Percentiles rank a stretch among this genome's conserved stretches.
These are phyloP conservation scores for Perdita meconis DNA, from an alignment of 2,888 invertebrate genomes.

Conservation along the genomic window DNA sequence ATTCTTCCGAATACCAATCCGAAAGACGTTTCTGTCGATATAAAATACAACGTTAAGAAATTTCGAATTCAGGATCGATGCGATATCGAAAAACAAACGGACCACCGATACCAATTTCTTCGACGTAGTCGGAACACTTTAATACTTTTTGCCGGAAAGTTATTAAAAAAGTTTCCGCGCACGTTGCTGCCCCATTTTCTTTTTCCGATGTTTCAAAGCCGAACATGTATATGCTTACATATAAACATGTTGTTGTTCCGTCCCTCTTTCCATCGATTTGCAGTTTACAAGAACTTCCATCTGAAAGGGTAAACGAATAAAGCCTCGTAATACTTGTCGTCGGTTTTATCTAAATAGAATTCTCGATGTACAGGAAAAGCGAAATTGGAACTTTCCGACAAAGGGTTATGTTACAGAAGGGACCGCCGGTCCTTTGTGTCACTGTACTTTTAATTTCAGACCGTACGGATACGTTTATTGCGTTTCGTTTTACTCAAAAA, in stretches of 20 bases:
- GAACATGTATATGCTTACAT: not conserved
- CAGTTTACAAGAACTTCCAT: conserved; percentile 4
- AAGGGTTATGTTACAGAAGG: not conserved
- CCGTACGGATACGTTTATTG: not conserved
- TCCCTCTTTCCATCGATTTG: conserved; percentile 26
- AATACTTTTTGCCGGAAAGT: not conserved
- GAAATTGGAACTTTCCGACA: not conserved
- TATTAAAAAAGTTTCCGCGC: conserved; percentile 19
- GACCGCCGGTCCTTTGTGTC: not conserved
- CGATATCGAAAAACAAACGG: not conserved
- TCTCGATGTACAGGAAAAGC: not conserved
- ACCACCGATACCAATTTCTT: not conserved
- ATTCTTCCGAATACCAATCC: not conserved
- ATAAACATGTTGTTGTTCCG: conserved; percentile 19
- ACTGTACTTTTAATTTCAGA: not conserved
- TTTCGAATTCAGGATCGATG: too few species aligned
- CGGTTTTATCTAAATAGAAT: conserved; percentile 26
- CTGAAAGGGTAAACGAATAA: conserved; percentile 12
- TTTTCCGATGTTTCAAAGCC: conserved; percentile 12
- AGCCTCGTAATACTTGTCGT: conserved; percentile 5
- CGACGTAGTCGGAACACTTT: not conserved
- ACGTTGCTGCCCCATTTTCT: conserved; percentile 6
- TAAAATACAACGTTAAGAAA: not conserved
- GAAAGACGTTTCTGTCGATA: not conserved
- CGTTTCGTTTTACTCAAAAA: not conserved